Evolutionary conservation across 2,888 invertebrate species (phyloP), one percentile per base, ranked within the genome.

Genomic region (Neoaliturus tenellus): DNA sequence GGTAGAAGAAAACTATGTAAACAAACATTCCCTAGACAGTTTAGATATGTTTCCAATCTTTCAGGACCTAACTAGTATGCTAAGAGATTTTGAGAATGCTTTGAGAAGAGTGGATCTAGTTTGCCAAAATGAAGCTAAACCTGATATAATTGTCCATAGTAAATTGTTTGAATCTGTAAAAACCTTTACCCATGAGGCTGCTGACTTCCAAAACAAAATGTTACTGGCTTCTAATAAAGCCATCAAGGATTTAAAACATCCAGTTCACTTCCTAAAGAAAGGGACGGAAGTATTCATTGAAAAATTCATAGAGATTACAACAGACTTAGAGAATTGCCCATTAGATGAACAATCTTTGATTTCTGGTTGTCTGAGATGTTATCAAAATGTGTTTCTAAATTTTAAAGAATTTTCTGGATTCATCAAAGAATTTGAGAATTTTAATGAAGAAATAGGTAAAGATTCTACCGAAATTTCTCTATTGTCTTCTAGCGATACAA

Each of bases 21-120:
- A 62, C 67, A 82, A 84, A 82, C 78, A 78, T 58, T 62, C 84
- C 78, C 28, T 73, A 73, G 67, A 73, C 33, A 81, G 69, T 62
- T 48, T 84, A 84, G 81, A 71, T 58, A 67, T 78, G 25, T 84
- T 84, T 39, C 84, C 84, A 14, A 67, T 82, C n/a, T 82, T 82
- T 28, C 82, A 84, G 75, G 75, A 84, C 23, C 51, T 84, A 23
- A 55, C 33, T 14, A 71, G 82, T 25, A 39, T 82, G 12, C 28
- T 84, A 25, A 78, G 41, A 20, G 82, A 84, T 35, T 84, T 84
- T 69, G 84, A 84, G 33, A 41, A 78, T 41, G 48, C 82, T 39
- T 78, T 82, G 20, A 62, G 71, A 35, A 73, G 82, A 55, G 25
- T 82, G 2, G 82, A 78, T 78, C 55, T 78, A 10, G 20, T 78